Conservation (phyloP, 2,797 vertebrate species). For the Tarsius wallacei region DNA sequence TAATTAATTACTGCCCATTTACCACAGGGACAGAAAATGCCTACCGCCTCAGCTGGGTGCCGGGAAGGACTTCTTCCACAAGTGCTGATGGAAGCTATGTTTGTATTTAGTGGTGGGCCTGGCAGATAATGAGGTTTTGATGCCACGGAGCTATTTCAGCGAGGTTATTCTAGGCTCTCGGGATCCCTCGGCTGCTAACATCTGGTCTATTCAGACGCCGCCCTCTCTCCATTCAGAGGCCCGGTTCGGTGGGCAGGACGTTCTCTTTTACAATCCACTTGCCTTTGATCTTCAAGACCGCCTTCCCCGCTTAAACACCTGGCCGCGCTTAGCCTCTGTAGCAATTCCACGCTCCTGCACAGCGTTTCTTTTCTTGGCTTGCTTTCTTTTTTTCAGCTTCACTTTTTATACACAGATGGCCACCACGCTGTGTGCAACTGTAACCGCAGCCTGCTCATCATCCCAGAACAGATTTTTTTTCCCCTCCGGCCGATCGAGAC, state of each 20-base stretch:
- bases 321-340: fast-evolving
- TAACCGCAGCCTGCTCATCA: background rate
- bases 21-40: background rate
- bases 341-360: background rate
- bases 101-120: background rate
- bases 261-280: conserved; percentile 54
- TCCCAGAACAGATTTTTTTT: background rate
- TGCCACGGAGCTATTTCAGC: background rate
- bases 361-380: background rate
- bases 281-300: conserved; percentile 73
- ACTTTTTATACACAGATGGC: conserved; percentile 66
- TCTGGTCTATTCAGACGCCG: conserved; percentile 45
- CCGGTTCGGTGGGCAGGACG: conserved; percentile 68
- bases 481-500: background rate
- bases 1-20: conserved; percentile 71
- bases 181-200: background rate
- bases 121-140: conserved; percentile 9
- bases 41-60: background rate
- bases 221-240: background rate
- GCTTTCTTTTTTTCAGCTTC: background rate
- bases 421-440: conserved; percentile 13
- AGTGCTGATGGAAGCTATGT: conserved; percentile 20
- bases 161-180: background rate
- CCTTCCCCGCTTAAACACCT: conserved; percentile 61
- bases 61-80: background rate